Percentiles rank a stretch among this genome's conserved stretches.
Conservation (phyloP, 2,797 vertebrate genomes). For the Pseudomugil gertrudae region DNA sequence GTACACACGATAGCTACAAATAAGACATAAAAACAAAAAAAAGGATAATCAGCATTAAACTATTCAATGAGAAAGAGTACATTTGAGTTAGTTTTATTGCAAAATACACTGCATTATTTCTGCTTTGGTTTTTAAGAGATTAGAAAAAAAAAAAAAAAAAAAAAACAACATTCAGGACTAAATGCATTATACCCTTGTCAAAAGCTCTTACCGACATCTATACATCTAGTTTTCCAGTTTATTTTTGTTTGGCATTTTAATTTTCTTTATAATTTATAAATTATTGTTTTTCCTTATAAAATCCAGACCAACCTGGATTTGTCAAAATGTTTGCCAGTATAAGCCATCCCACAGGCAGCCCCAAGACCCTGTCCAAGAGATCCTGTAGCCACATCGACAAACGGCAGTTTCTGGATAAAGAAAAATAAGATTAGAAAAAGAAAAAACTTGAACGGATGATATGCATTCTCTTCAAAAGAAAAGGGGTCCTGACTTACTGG, state of each 20-base stretch:
- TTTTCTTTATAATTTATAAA: too few relatives aligned
- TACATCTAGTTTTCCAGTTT: too few relatives aligned
- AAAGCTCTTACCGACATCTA: too few relatives aligned
- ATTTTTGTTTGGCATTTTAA: too few relatives aligned
- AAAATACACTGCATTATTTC: neutral
- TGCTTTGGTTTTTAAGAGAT: conserved; percentile 16
- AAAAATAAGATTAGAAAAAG: neutral
- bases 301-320: conserved; percentile 83
- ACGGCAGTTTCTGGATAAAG: conserved; percentile 82
- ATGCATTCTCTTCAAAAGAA: neutral
- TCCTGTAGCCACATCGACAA: conserved; percentile 89
- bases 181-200: neutral
- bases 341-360: conserved; percentile 90
- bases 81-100: neutral
- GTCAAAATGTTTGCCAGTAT: conserved; percentile 91
- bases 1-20: conserved; percentile 87
- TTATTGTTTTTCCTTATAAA: too few relatives aligned
- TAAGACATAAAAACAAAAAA: neutral
- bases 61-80: neutral
- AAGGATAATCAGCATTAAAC: neutral
- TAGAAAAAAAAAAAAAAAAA: too few relatives aligned
- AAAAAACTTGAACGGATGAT: neutral
- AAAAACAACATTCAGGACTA: neutral
- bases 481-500: conserved; percentile 71
- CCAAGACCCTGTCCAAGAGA: conserved; percentile 91